Percentiles rank a stretch among this genome's conserved stretches.
phyloP scores from a whole-genome alignment of 2,797 vertebrate genomes.

The Leuciscus waleckii region DNA sequence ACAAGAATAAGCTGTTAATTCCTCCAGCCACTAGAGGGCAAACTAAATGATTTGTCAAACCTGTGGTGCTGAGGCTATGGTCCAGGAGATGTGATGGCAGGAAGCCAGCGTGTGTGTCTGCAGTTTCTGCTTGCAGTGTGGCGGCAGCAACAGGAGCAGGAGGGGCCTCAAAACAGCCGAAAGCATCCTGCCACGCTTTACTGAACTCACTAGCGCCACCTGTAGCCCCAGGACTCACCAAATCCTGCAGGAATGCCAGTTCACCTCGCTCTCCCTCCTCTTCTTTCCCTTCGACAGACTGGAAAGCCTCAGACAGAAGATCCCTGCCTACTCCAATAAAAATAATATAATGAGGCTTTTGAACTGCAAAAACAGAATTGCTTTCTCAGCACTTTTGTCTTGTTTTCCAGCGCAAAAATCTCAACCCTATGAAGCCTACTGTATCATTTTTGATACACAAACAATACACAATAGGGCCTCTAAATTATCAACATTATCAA shows the following conservation, averaged over 20 bases:
- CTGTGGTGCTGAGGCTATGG: slow-evolving; percentile 81
- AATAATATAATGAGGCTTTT: neutral
- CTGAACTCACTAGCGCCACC: slow-evolving; percentile 72
- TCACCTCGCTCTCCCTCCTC: slow-evolving; percentile 78
- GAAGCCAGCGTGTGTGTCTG: slow-evolving; percentile 72
- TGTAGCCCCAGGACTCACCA: slow-evolving; percentile 74
- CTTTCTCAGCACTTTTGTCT: neutral
- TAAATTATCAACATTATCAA: neutral
- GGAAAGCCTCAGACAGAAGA: slow-evolving; percentile 62
- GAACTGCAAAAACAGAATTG: neutral
- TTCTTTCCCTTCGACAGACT: slow-evolving; percentile 67
- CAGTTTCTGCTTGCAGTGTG: neutral
- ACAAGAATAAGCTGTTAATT: neutral
- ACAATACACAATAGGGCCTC: neutral
- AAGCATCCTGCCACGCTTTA: slow-evolving; percentile 77
- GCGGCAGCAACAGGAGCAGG: slow-evolving; percentile 15
- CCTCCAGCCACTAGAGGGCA: slow-evolving; percentile 50
- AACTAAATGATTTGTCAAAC: slow-evolving; percentile 55
- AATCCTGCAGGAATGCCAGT: slow-evolving; percentile 84
- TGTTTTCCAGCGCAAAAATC: neutral
- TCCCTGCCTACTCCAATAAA: slow-evolving; percentile 48
- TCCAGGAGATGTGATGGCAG: slow-evolving; percentile 89
- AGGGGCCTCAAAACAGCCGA: slow-evolving; percentile 71
- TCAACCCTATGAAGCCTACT: neutral
- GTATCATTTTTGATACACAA: neutral